These are phyloP conservation scores for Sussaba pulchella DNA, from an alignment of 2,888 invertebrate genomes.

Conservation along the genomic window DNA sequence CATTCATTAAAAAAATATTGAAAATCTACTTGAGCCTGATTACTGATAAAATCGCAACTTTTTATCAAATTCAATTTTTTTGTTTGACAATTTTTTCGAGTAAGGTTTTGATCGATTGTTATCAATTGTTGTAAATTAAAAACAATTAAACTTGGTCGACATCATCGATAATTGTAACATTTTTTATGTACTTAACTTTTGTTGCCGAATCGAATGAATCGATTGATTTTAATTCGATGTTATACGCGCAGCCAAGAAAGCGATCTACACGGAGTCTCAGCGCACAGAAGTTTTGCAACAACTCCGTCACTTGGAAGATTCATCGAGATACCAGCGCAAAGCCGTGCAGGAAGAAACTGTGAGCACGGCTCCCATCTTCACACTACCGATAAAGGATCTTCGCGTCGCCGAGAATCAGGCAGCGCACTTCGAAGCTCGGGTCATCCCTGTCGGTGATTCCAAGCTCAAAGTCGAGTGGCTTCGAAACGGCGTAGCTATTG, in stretches of 20 bases:
- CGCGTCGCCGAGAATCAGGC: constrained; percentile 95
- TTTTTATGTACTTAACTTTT: too few species aligned
- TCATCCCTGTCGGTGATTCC: constrained; percentile 97
- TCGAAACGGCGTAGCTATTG: constrained; percentile 95
- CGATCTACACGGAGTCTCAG: constrained; percentile 94
- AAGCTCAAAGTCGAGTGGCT: constrained; percentile 97
- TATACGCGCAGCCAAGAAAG: constrained; percentile 87
- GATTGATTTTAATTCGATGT: neutral
- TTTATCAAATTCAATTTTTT: neutral
- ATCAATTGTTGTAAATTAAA: too few species aligned
- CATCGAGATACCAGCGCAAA: constrained; percentile 90
- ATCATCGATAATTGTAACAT: too few species aligned
- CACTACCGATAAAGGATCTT: constrained; percentile 94
- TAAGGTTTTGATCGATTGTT: too few species aligned
- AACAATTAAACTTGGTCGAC: too few species aligned
- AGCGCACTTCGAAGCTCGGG: constrained; percentile 96
- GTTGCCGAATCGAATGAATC: neutral
- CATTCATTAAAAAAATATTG: constrained; percentile 14
- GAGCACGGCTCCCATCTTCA: constrained; percentile 96
- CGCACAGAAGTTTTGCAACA: constrained; percentile 94
- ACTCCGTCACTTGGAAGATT: constrained; percentile 93
- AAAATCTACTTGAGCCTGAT: too few species aligned
- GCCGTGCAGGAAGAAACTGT: constrained; percentile 91
- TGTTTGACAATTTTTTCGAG: too few species aligned
- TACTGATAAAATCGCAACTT: neutral